phyloP scores from a whole-genome alignment of 1,140 invertebrate species.

The Chelonus insularis region DNA sequence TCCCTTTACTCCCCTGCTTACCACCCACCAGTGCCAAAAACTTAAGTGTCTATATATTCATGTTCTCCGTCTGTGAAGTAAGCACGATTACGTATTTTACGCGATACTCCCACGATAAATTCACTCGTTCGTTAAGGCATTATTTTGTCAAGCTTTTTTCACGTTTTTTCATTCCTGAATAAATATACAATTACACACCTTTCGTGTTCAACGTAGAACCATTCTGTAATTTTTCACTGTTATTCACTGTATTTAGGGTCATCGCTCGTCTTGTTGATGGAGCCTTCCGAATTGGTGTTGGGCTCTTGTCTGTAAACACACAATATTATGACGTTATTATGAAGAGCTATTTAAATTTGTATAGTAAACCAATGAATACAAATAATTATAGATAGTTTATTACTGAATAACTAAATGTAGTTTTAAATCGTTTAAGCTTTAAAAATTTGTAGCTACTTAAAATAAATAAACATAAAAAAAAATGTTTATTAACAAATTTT shows the following conservation, averaged over 20 bases:
- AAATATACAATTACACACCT: background rate
- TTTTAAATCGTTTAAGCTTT: no score
- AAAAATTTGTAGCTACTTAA: no score
- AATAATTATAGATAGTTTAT: no score
- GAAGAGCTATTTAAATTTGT: no score
- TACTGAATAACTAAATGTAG: no score
- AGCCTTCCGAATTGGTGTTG: conserved; percentile 40
- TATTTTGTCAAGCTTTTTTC: background rate
- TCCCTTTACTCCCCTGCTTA: background rate
- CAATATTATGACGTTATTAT: no score
- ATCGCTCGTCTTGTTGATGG: conserved; percentile 37
- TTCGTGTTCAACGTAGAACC: conserved; percentile 7
- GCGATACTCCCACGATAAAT: background rate
- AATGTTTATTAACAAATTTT: no score
- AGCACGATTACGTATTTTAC: conserved; percentile 1
- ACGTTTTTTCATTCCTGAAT: background rate
- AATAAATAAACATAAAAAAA: no score
- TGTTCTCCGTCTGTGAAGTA: background rate
- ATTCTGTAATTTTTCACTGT: conserved; percentile 14
- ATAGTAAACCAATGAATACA: no score
- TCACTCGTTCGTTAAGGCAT: background rate
- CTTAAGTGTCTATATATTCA: background rate
- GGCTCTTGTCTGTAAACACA: conserved; percentile 45
- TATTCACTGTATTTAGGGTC: conserved; percentile 20
- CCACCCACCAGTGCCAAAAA: background rate